Evolutionary conservation across 2,888 invertebrate genomes (phyloP).

Genomic region (Drosophila buzzatii): DNA sequence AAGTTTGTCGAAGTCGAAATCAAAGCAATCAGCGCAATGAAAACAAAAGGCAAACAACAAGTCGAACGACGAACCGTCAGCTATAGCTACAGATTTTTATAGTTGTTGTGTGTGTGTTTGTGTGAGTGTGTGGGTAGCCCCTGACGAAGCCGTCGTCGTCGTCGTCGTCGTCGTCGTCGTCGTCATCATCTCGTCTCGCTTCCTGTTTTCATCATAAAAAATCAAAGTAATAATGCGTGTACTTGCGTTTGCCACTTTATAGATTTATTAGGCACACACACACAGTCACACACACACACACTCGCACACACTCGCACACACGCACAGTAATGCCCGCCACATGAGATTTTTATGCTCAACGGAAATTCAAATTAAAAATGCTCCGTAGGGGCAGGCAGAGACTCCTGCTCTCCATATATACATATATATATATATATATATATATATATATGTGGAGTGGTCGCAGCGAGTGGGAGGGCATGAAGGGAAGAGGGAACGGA

Average conservation of each 20-base stretch:
- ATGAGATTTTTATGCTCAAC: constrained; percentile 72
- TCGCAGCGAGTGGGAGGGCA: neutral
- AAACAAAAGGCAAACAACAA: constrained; percentile 10
- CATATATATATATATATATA: neutral
- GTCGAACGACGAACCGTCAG: constrained; percentile 1
- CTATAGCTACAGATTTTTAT: constrained; percentile 39
- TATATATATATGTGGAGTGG: neutral
- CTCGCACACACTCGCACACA: constrained; percentile 23
- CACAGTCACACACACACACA: constrained; percentile 35
- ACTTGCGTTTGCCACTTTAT: constrained; percentile 82
- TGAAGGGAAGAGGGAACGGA: no score
- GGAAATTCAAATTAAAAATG: constrained; percentile 84
- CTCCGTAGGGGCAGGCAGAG: constrained; percentile 46
- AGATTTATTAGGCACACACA: constrained; percentile 74
- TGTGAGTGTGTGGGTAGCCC: constrained; percentile 50
- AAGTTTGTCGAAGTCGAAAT: constrained; percentile 7
- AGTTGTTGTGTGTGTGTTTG: constrained; percentile 15
- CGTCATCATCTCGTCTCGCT: constrained; percentile 54
- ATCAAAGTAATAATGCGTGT: constrained; percentile 81
- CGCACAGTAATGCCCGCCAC: constrained; percentile 20
- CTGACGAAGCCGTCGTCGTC: constrained; percentile 2
- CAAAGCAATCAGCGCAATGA: constrained; percentile 10
- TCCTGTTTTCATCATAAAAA: constrained; percentile 81
- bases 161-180: constrained; percentile 20
- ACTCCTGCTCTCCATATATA: constrained; percentile 18